Evolutionary conservation across 2,797 vertebrate genomes (phyloP), one percentile per base, ranked within the genome.

Genomic region (Crypturellus tataupa): DNA sequence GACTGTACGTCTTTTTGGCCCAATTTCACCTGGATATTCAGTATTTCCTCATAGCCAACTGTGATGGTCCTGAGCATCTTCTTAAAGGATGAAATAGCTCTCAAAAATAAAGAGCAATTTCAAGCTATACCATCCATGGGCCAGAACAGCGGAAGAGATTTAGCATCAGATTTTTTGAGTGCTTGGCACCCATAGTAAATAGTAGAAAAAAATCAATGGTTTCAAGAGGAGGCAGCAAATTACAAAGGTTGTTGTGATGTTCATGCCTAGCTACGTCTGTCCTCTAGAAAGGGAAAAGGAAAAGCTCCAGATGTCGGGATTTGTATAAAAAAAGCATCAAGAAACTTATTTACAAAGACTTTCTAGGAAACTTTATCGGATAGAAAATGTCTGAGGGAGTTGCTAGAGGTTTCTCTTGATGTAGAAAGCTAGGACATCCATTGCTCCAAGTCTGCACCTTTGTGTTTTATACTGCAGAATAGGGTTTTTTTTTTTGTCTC

Each of bases 171-270:
- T n/a, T 42, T 72, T 77, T 77, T 39, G 40, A 81, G 33, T 0
- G 2, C 21, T 78, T 3, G 0, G 65, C 23, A 40, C 35, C 24
- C 10, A 1, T 8, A 87, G 29, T 9, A 40, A 10, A 9, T 8
- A 17, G 39, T 31, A 62, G 12, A 29, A 53, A 62, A 78, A 76
- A 7, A n/a, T 59, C 64, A 59, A 2, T 25, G 0, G 1, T 37
- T 64, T 29, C 35, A 37, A 18, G 35, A 37, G 49, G 21, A 39
- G 49, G 35, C n/a, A 70, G 42, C 10, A 86, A 80, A 51, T 25
- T 58, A 33, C 12, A 56, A 58, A 23, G 49, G 12, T 16, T 24
- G 12, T 56, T 63, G 12, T 21, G 35, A 51, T 17, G n/a, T 13
- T 44, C 1, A 1, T 10, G 42, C 35, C 37, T 37, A 62, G 40